phyloP scores from a whole-genome alignment of 2,888 invertebrate genomes.

The Tenthredo livida region DNA sequence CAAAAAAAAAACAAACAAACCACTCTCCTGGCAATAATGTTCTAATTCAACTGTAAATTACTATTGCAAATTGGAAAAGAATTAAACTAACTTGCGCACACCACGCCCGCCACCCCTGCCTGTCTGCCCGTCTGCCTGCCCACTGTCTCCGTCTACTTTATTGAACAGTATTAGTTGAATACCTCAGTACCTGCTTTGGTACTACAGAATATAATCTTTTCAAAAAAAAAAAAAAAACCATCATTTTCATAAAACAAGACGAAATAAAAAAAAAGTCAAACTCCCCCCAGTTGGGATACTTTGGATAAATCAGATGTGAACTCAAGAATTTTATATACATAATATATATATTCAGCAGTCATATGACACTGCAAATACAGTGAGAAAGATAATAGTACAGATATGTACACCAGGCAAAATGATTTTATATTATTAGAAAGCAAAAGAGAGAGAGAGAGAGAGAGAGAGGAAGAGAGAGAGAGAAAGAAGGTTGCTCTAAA shows the following conservation, averaged over 20 bases:
- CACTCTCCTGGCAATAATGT: conserved; percentile 40
- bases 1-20: conserved; percentile 26
- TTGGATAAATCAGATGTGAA: not conserved
- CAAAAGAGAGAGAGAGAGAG: not conserved
- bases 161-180: conserved; percentile 41
- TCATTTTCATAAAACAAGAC: conserved; percentile 9
- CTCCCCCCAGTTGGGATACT: not conserved
- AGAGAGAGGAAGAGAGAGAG: not conserved
- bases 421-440: not conserved
- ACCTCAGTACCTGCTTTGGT: conserved; percentile 20
- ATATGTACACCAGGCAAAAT: not conserved
- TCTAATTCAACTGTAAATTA: conserved; percentile 50
- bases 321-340: not conserved
- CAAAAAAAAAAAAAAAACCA: not conserved
- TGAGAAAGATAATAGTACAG: not conserved
- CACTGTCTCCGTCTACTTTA: conserved; percentile 53
- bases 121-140: conserved; percentile 68
- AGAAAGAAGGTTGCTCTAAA: not conserved
- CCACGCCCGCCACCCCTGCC: conserved; percentile 73
- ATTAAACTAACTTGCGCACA: conserved; percentile 74
- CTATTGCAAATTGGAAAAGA: conserved; percentile 58
- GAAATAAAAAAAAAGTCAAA: not conserved
- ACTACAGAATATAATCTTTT: not conserved
- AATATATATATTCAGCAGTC: conserved; percentile 2
- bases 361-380: not conserved